Percentiles rank a stretch among this genome's conserved stretches.
These are phyloP conservation scores for Poeciliopsis occidentalis DNA, from an alignment of 2,113 vertebrate species.

Conservation along the genomic window DNA sequence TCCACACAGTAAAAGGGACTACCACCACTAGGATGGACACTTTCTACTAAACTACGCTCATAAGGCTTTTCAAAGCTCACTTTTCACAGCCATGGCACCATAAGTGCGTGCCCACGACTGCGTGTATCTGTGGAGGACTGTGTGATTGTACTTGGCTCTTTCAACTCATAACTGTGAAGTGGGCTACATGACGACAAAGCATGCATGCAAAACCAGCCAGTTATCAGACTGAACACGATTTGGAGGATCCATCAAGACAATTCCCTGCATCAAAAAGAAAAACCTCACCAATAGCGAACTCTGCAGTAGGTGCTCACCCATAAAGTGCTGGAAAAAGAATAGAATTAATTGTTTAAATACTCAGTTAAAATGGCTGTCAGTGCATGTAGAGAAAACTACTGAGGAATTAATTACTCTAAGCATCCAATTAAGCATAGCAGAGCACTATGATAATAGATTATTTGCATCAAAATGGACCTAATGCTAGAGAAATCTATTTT, in stretches of 20 bases:
- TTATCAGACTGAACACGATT: slow-evolving; percentile 24
- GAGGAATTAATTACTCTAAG: slow-evolving; percentile 13
- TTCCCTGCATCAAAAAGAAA: slow-evolving; percentile 6
- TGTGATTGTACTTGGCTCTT: slow-evolving; percentile 61
- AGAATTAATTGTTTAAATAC: slow-evolving; percentile 11
- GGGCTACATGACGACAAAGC: slow-evolving; percentile 62
- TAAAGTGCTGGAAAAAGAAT: slow-evolving; percentile 6
- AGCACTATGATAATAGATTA: slow-evolving; percentile 20
- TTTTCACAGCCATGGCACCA: slow-evolving; percentile 73
- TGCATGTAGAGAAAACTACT: slow-evolving; percentile 16
- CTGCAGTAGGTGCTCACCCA: slow-evolving; percentile 30
- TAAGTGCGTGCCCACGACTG: slow-evolving; percentile 54
- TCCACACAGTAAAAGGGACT: slow-evolving; percentile 95
- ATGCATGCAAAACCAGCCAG: slow-evolving; percentile 64
- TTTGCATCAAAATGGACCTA: slow-evolving; percentile 27
- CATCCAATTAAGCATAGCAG: slow-evolving; percentile 25
- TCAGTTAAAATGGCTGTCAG: slow-evolving; percentile 3
- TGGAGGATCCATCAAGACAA: slow-evolving; percentile 21
- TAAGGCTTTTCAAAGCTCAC: slow-evolving; percentile 59
- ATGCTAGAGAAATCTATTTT: slow-evolving; percentile 25
- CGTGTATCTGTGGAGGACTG: slow-evolving; percentile 44
- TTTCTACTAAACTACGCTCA: slow-evolving; percentile 54
- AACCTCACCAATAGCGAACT: slow-evolving; percentile 18
- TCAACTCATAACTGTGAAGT: slow-evolving; percentile 58
- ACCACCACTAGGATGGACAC: slow-evolving; percentile 72